Evolutionary conservation across 2,113 vertebrate genomes (phyloP), one percentile per base, ranked within the genome.

Genomic region (Athene cunicularia): DNA sequence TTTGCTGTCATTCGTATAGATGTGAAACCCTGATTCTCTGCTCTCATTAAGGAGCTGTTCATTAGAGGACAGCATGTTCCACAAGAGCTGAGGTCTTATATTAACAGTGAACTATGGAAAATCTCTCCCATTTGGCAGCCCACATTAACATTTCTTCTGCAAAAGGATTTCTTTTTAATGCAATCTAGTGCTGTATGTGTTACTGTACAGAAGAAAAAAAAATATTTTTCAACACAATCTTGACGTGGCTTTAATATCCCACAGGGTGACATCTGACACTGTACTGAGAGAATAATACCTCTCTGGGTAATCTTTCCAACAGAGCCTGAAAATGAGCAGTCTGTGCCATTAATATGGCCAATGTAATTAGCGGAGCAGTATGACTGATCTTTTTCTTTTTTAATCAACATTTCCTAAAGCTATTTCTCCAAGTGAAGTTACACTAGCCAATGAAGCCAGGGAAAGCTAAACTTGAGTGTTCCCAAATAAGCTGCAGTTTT

Each of bases 241-340:
- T 90, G 52, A 95, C 86, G 97, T 50, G n/a, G 92, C 93, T 98
- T 97, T 96, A 96, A 97, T 98, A 97, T 93, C 93, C 93, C 86
- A 93, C 86, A 93, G 95, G 95, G 77, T 97, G 96, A 97, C 86
- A 96, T 94, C 26, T 81, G 96, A 96, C 86, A 74, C 76, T 80
- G 67, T 50, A 80, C 93, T 92, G 80, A 90, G 95, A 95, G 93
- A 90, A 96, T 96, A 90, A 91, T 96, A 93, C 95, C 86, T 96
- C 94, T 94, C 95, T 95, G 86, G 88, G 89, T 96, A 97, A 95
- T 92, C 88, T 90, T 97, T 97, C 92, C 96, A 96, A 81, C 93
- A 70, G 95, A 93, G 93, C 87, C 88, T 82, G 93, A 62, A 88
- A 96, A 95, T 84, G 91, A 96, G 81, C 91, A 87, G 75, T 88